Conservation (phyloP, 2,113 vertebrate genomes). For the Psammodynastes pulverulentus region DNA sequence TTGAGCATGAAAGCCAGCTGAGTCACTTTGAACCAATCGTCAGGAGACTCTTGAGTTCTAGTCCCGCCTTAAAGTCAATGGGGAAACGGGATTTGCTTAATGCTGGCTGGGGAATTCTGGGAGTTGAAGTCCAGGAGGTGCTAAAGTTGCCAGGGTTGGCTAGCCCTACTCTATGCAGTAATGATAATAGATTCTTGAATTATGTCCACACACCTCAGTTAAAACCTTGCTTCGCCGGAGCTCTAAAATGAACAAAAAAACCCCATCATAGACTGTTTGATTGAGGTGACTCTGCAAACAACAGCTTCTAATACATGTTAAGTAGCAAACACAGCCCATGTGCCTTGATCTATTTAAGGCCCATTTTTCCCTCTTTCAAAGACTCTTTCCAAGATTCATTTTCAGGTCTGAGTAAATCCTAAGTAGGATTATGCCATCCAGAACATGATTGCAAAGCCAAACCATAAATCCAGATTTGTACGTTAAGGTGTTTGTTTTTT, state of each 20-base stretch:
- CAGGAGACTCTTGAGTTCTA: too few species aligned
- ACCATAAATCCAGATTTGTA: not conserved
- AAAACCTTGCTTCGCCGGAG: constrained; percentile 6
- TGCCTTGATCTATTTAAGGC: not conserved
- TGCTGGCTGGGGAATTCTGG: not conserved
- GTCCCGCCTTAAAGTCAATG: too few species aligned
- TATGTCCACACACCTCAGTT: not conserved
- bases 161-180: not conserved
- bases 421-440: not conserved
- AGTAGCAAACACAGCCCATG: not conserved
- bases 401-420: not conserved
- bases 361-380: not conserved
- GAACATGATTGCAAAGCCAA: not conserved
- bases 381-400: not conserved
- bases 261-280: not conserved
- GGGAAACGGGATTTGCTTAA: too few species aligned
- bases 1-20: too few species aligned
- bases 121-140: not conserved
- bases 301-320: constrained; percentile 14
- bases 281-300: constrained; percentile 14
- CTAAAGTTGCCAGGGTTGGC: not conserved
- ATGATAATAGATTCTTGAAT: constrained; percentile 22
- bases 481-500: not conserved
- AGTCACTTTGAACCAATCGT: too few species aligned
- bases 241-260: not conserved